Percentiles rank a stretch among this genome's conserved stretches.
These are phyloP conservation scores for Camponotus floridanus DNA, from an alignment of 1,140 invertebrate genomes.

Conservation along the genomic window DNA sequence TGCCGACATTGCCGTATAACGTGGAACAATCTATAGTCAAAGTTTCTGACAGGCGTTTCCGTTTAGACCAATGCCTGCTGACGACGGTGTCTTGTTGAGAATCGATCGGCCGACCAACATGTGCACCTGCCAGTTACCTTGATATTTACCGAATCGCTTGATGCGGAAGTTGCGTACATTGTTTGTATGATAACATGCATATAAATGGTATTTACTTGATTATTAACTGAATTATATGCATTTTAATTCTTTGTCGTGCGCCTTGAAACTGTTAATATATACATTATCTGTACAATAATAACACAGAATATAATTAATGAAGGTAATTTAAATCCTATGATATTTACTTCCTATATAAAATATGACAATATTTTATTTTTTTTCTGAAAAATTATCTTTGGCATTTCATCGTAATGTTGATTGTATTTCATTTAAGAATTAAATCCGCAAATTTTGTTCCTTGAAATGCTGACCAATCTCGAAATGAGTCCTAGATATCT, in stretches of 20 bases:
- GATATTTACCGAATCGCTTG: conserved; percentile 26
- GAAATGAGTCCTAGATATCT: conserved; percentile 1
- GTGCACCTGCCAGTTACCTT: conserved; percentile 37
- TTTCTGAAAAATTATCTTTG: not conserved
- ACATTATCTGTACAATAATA: not conserved
- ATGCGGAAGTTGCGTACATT: not conserved
- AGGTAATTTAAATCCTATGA: not conserved
- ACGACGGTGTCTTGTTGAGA: conserved; percentile 5
- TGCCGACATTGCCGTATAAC: conserved; percentile 35
- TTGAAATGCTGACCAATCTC: conserved; percentile 25
- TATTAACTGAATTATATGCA: not conserved
- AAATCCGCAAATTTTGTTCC: not conserved
- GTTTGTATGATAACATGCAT: not conserved
- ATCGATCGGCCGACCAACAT: conserved; percentile 40
- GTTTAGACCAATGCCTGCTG: conserved; percentile 17
- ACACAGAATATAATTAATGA: not conserved
- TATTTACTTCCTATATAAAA: not conserved
- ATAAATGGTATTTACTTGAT: not conserved
- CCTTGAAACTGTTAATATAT: not conserved
- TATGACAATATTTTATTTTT: not conserved
- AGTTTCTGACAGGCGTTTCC: conserved; percentile 55
- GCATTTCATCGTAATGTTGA: not conserved
- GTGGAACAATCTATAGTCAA: not conserved
- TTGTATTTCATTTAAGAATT: conserved; percentile 1
- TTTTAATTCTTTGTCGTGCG: not conserved